phyloP scores from a whole-genome alignment of 2,113 vertebrate genomes.

The Onychostoma macrolepis region DNA sequence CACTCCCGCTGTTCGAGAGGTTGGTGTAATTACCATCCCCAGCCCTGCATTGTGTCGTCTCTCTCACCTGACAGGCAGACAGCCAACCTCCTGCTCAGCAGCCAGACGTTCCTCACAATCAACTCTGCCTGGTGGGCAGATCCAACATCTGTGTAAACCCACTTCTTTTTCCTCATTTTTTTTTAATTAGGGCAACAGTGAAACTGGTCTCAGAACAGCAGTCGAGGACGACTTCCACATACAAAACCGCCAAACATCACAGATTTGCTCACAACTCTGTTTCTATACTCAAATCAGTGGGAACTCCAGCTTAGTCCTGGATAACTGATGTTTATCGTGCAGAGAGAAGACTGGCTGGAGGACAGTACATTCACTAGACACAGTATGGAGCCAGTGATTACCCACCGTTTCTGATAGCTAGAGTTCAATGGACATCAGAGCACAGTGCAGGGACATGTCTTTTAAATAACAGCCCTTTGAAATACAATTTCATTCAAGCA shows the following conservation, averaged over 20 bases:
- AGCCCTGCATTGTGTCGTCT: constrained; percentile 40
- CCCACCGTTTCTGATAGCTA: constrained; percentile 39
- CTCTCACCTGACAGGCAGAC: constrained; percentile 17
- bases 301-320: constrained; percentile 14
- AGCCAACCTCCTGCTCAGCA: constrained; percentile 22
- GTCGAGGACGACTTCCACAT: not conserved
- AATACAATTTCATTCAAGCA: not conserved
- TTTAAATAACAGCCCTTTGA: constrained; percentile 2
- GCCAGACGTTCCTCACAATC: constrained; percentile 25
- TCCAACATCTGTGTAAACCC: constrained; percentile 19
- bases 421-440: constrained; percentile 43
- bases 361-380: constrained; percentile 34
- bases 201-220: not conserved
- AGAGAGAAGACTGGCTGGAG: constrained; percentile 21
- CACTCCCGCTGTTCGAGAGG: constrained; percentile 47
- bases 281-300: constrained; percentile 21
- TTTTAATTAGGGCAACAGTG: not conserved
- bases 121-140: constrained; percentile 10
- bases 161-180: not conserved
- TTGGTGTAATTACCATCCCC: constrained; percentile 46
- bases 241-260: not conserved
- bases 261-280: not conserved
- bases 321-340: constrained; percentile 42
- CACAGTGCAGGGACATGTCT: not conserved
- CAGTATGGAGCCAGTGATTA: constrained; percentile 31